Evolutionary conservation across 2,888 invertebrate species (phyloP).

Genomic region (Pantelozetes paolii): DNA sequence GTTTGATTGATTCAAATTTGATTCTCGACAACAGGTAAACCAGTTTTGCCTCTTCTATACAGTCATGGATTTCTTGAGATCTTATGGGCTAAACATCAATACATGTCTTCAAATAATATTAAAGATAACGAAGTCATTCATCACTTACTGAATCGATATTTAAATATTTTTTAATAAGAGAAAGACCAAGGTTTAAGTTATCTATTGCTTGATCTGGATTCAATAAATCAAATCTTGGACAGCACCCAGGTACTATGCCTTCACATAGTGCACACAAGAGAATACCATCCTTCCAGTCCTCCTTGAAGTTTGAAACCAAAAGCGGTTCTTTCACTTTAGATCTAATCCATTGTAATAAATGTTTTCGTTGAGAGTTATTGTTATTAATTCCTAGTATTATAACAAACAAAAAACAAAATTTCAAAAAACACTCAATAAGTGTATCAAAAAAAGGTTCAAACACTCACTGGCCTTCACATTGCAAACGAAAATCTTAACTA

Average conservation of each 20-base stretch:
- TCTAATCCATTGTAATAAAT: slow-evolving; percentile 44
- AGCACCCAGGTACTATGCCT: slow-evolving; percentile 52
- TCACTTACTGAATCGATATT: slow-evolving; percentile 50
- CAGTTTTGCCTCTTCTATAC: slow-evolving; percentile 50
- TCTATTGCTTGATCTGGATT: slow-evolving; percentile 51
- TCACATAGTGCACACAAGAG: slow-evolving; percentile 52
- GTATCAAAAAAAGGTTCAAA: no score
- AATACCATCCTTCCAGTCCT: slow-evolving; percentile 53
- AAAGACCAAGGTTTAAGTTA: slow-evolving; percentile 52
- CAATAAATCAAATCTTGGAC: slow-evolving; percentile 51
- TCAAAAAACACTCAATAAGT: no score
- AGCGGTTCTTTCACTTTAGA: slow-evolving; percentile 37
- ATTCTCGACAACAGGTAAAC: slow-evolving; percentile 50
- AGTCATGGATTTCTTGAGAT: slow-evolving; percentile 51
- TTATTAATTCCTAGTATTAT: slow-evolving; percentile 24
- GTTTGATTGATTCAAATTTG: slow-evolving; percentile 49
- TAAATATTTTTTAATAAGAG: slow-evolving; percentile 51
- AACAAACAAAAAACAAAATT: no score
- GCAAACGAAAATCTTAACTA: slow-evolving; percentile 8
- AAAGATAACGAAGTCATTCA: neutral
- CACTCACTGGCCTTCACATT: slow-evolving; percentile 36
- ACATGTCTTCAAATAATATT: neutral
- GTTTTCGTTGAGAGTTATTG: slow-evolving; percentile 21
- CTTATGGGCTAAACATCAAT: slow-evolving; percentile 46
- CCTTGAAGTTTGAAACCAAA: slow-evolving; percentile 49